Evolutionary conservation across 2,113 vertebrate genomes (phyloP), one percentile per base, ranked within the genome.

Genomic region (Stegastes partitus): DNA sequence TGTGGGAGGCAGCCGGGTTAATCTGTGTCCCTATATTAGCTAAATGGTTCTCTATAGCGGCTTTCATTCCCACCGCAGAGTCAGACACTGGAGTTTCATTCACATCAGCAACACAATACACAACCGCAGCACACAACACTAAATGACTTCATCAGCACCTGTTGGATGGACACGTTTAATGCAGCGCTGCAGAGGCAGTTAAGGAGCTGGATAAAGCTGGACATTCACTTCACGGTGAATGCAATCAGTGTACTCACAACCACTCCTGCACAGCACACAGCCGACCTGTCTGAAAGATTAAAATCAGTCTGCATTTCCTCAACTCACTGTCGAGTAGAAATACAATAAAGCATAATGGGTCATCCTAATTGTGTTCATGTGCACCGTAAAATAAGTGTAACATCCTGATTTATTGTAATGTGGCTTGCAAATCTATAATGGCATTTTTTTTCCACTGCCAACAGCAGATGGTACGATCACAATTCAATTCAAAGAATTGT

Each of bases 11-110:
- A 66, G 77, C 55, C 6, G 62, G 63, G 84, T 80, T 93, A 91
- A 93, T 91, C 89, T 89, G 79, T 56, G 70, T 77, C 73, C 71
- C 76, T 91, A 84, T 81, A 82, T 87, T 78, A 88, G 84, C 72
- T 91, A 83, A 91, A 91, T 82, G 86, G 59, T 67, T 87, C 82
- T 87, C 68, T 83, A 62, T 59, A 58, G 83, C 4, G 42, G 79
- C 61, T 69, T 79, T 82, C 75, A 83, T 88, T 91, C 86, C 86
- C 89, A 90, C 74, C 54, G 19, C 37, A 3, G 28, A 83, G 77
- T 78, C 69, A 62, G 58, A 74, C 76, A 65, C 74, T 12, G 61
- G 75, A 82, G 39, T 56, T 73, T 74, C 69, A 82, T 59, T 84
- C 86, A 80, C 87, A 79, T 68, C 72, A 79, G 79, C 78, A 77